Conservation (phyloP, 2,113 vertebrate species). For the Carlito syrichta region DNA sequence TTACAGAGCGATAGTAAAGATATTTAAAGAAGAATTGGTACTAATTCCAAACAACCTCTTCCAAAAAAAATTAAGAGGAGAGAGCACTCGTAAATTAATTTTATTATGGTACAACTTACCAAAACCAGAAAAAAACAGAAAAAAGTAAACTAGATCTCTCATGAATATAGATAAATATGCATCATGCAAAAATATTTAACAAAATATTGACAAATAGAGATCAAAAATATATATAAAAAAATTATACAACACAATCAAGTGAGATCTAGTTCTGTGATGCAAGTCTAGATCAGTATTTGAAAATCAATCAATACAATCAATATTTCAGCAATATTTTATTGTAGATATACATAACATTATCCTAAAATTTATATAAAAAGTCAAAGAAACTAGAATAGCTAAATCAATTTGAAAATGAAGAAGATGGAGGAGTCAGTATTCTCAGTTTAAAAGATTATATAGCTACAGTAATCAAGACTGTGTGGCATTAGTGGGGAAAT, state of each 20-base stretch:
- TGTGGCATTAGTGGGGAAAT: background rate
- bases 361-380: background rate
- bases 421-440: background rate
- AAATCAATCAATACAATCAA: background rate
- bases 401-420: background rate
- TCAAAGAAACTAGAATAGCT: background rate
- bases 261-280: background rate
- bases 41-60: background rate
- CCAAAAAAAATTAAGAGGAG: background rate
- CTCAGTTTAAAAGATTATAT: background rate
- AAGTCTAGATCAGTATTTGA: background rate
- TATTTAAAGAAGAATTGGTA: background rate
- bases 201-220: background rate
- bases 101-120: background rate
- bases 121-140: background rate
- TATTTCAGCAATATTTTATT: background rate
- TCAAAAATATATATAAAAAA: background rate
- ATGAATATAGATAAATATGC: background rate
- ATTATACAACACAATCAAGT: background rate
- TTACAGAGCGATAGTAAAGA: background rate
- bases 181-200: background rate
- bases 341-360: background rate
- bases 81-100: background rate
- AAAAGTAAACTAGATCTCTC: background rate
- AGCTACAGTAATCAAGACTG: background rate